Evolutionary conservation across 2,797 vertebrate species (phyloP).

Genomic region (Buphagus erythrorhynchus): DNA sequence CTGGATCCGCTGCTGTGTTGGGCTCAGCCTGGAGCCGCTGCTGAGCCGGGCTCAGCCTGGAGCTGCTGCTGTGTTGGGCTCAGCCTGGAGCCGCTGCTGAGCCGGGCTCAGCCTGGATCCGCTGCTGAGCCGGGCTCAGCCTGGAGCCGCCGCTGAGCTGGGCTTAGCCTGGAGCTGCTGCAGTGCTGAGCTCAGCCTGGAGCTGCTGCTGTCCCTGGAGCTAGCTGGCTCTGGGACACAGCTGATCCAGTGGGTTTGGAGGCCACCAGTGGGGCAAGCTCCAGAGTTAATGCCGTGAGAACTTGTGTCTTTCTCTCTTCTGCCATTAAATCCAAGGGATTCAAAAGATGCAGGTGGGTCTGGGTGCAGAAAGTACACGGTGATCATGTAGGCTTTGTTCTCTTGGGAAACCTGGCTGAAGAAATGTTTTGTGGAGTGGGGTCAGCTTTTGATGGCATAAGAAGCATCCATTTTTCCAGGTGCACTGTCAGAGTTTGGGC

Average conservation of each 20-base stretch:
- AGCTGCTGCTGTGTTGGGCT: neutral
- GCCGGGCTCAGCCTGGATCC: neutral
- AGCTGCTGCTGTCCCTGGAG: neutral
- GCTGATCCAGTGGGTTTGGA: neutral
- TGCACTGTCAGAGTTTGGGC: neutral
- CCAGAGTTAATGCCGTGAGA: neutral
- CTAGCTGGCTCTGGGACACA: neutral
- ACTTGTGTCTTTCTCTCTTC: neutral
- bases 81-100: neutral
- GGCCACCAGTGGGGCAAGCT: neutral
- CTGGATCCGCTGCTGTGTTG: neutral
- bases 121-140: neutral
- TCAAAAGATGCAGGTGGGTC: slow-evolving; percentile 2
- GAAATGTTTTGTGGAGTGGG: neutral
- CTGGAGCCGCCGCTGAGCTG: neutral
- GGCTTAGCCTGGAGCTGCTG: no score
- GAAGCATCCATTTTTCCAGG: neutral
- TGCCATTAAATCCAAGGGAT: neutral
- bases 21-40: neutral
- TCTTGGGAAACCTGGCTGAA: slow-evolving; percentile 10
- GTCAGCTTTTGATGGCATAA: neutral
- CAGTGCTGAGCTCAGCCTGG: neutral
- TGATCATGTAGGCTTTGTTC: neutral
- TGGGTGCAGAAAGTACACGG: neutral
- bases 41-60: neutral